Percentiles rank a stretch among this genome's conserved stretches.
phyloP scores from a whole-genome alignment of 2,797 vertebrate species.

The Diceros bicornis region DNA sequence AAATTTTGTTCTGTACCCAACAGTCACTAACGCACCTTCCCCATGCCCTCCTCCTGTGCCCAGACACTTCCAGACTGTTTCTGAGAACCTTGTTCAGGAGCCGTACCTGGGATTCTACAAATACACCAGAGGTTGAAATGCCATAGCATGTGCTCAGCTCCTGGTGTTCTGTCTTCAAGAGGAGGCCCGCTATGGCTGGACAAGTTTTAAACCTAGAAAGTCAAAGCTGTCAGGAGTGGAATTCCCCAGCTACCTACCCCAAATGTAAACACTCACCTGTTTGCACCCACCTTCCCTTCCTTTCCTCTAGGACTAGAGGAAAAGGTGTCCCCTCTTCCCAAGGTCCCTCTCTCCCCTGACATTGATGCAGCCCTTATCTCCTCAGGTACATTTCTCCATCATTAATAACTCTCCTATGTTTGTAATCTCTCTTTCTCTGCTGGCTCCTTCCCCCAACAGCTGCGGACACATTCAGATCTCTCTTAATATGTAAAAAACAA shows the following conservation, averaged over 20 bases:
- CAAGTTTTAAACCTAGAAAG: not conserved
- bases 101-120: not conserved
- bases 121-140: not conserved
- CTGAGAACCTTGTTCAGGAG: not conserved
- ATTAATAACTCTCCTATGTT: not conserved
- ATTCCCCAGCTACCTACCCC: too few species aligned
- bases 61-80: not conserved
- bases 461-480: not conserved
- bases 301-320: not conserved
- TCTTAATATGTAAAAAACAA: not conserved
- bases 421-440: not conserved
- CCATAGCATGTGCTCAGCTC: not conserved
- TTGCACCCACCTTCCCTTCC: not conserved
- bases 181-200: not conserved
- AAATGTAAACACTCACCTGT: rapidly evolving
- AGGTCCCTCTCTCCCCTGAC: not conserved
- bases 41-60: not conserved
- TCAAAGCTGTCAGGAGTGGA: not conserved
- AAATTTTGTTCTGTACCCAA: not conserved
- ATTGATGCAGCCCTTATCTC: not conserved
- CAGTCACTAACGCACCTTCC: not conserved
- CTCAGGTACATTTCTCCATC: not conserved
- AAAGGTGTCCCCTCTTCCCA: not conserved
- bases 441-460: not conserved
- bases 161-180: not conserved